Base-by-base conservation (phyloP, 37 sponge, comb jelly and placozoan species). In the Dysidea cf. avara region DNA sequence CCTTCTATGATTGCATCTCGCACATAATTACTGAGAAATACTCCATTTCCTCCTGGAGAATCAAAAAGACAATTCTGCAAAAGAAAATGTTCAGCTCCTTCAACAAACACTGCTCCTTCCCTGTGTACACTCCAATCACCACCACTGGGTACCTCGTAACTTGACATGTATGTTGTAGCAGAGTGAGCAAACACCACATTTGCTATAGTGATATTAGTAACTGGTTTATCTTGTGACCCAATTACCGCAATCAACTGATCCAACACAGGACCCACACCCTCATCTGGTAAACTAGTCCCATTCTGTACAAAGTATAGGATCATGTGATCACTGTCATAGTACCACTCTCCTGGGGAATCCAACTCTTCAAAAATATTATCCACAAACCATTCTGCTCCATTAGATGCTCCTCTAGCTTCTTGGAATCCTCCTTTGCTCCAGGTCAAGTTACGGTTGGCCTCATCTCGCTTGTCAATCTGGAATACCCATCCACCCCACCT, bases 311-410 rank as follows among this genome's bases (percentile, higher is more conserved):
- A 31, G 39, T 83, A 83, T 26, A 83, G 70, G 16, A 24, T 59
- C 33, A 39, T 56, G 9, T 47, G 37, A 9, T 29, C 53, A 26
- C 34, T 61, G 28, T 83, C 53, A 24, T 66, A 76, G 39, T 76
- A 83, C 84, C 84, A 83, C 66, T 83, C 84, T 35, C 77, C 77
- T n/a, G 84, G 77, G 9, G 77, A 38, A 68, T 83, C 84, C 53
- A 83, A 39, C 52, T 74, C 77, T 50, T 83, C 84, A 25, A 68
- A 39, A 60, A 83, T 83, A 61, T 83, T 83, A 51, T 83, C 84
- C n/a, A 83, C 71, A 52, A 68, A 83, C 69, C 67, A 83, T 34
- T 71, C 71, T 58, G 66, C 56, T 18, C 84, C 84, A 47, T 31
- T n/a, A 2, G 1, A 0, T 36, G 57, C 66, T 9, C 84, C 84